Base-by-base conservation (phyloP, 2,113 vertebrate genomes). In the Aviceda subcristata region DNA sequence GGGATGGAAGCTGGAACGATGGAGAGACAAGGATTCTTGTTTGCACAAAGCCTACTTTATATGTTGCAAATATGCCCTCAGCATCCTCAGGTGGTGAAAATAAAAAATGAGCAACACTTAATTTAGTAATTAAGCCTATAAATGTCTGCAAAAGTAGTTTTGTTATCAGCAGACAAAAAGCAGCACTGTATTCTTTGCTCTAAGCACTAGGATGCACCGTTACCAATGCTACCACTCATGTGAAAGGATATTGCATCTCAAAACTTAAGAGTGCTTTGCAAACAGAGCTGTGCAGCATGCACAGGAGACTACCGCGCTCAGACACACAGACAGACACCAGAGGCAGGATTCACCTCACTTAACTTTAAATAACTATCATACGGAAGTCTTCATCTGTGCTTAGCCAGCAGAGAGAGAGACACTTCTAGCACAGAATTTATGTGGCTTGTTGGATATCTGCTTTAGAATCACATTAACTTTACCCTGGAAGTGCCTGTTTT, bases 281-380 rank as follows among this genome's bases (percentile, higher is more conserved):
- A 45, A 18, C 11, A 73, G 41, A 48, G n/a, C 53, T 51, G 45
- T 6, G 26, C 57, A 67, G 29, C 6, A 46, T 22, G 26, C 50
- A 12, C 16, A 57, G 62, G 30, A 76, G 30, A 19, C 32, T 41
- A 29, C 38, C 5, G 59, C 4, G 6, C 60, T 66, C 82, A 66
- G 59, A 84, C 50, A 27, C 26, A 27, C 59, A n/a, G 38, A 30
- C 11, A 26, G 32, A 27, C 8, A 15, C 6, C 85, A 48, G 59
- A 29, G 11, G 36, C 1, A 50, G 34, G 24, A 76, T 12, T 16
- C n/a, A 11, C 60, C 41, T 46, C 78, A 30, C 30, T 6, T n/a
- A 39, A 34, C 45, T 69, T 57, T 45, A 59, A 29, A 60, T 0
- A 0, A 10, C 20, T 15, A 11, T 16, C 45, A 15, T 5, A 7